Percentiles rank a stretch among this genome's conserved stretches.
Conservation (phyloP, 2,113 vertebrate genomes). For the Plotosus lineatus region DNA sequence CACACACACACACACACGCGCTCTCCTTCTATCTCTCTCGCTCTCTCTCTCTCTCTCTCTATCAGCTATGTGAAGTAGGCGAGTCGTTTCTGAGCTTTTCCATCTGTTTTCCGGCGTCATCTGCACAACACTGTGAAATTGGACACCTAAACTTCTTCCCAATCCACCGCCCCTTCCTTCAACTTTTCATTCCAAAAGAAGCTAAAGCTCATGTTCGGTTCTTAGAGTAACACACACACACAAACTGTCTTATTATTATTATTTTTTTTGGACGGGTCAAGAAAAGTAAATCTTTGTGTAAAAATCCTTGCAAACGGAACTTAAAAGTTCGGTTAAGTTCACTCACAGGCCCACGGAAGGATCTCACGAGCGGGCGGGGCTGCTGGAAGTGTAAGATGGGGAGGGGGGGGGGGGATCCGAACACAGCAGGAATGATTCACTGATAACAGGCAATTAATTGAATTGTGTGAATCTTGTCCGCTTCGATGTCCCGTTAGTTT, state of each 20-base stretch:
- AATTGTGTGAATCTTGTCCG: background rate
- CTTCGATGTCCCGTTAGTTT: background rate
- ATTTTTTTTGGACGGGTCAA: background rate
- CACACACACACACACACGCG: no score
- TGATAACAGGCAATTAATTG: conserved; percentile 24
- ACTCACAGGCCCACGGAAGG: conserved; percentile 38
- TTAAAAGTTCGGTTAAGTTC: conserved; percentile 42
- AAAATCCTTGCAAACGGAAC: background rate
- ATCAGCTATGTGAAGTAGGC: conserved; percentile 38
- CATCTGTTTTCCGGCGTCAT: conserved; percentile 68
- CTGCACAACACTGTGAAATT: conserved; percentile 66
- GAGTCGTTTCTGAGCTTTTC: conserved; percentile 39
- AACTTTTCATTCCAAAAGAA: conserved; percentile 37
- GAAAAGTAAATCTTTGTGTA: background rate
- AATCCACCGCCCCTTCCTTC: conserved; percentile 28
- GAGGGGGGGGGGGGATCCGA: conserved; percentile 54
- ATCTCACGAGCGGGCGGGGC: conserved; percentile 37
- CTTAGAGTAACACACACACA: no score
- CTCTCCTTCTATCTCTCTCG: no score
- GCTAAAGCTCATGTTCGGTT: background rate
- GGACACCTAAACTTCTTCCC: conserved; percentile 62
- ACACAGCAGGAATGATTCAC: conserved; percentile 21
- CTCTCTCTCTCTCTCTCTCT: conserved; percentile 14
- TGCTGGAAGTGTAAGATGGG: conserved; percentile 45
- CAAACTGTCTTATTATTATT: no score